Evolutionary conservation across 2,888 invertebrate genomes (phyloP), one percentile per base, ranked within the genome.

Genomic region (Eristalis pertinax): DNA sequence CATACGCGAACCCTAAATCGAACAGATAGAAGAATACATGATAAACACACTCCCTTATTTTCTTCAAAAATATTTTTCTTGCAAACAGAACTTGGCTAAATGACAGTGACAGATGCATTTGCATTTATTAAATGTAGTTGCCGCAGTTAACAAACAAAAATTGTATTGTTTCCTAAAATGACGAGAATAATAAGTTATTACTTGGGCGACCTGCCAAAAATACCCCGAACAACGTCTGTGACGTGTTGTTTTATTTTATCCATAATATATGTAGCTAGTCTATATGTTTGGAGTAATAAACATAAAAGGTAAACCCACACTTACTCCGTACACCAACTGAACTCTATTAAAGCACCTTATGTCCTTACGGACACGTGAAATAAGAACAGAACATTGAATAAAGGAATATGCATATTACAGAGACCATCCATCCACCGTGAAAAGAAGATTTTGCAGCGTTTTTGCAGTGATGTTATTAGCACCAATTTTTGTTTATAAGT

Each of bases 351-450:
- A 19, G 7, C 19, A 5, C 19, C 5, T n/a, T 50, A 50, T 50
- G n/a, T n/a, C 50, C 50, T 19, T 50, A 7, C 8, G 50, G 2
- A 50, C 19, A 50, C n/a, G 50, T 50, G 50, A 50, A 50, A 2
- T 50, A 8, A 50, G 4, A 19, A n/a, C 13, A 43, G n/a, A 43
- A 19, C 8, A 8, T 0, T 50, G 5, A 2, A 50, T 50, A 50
- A 5, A 50, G 19, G 8, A 19, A 19, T 50, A 2, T 50, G 19
- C 19, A 19, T 19, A 50, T 65, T 74, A 10, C 13, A 97, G 98
- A 91, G 96, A 98, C 92, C 97, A 98, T 93, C 98, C 98, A 15
- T 95, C 96, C 10, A 97, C 97, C 5, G 97, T 98, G 89, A 98
- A 97, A 92, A 95, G 95, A 91, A 95, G 98, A 91, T 98, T 98